Percentiles rank a stretch among this genome's conserved stretches.
Conservation (phyloP, 2,888 invertebrate species). For the Agapostemon virescens region DNA sequence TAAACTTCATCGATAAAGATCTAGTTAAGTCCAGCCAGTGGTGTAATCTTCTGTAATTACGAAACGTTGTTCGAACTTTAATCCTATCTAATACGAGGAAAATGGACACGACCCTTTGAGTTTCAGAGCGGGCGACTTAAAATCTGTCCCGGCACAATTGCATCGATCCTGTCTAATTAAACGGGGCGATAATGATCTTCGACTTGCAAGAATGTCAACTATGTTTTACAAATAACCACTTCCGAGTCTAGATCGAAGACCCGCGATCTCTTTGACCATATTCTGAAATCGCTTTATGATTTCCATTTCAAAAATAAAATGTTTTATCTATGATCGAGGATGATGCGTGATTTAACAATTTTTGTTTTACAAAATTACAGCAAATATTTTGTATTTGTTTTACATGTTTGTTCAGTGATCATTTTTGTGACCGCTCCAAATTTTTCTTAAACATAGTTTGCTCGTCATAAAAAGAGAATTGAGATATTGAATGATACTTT, state of each 20-base stretch:
- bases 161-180: neutral
- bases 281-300: neutral
- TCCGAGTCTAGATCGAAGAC: neutral
- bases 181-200: neutral
- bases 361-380: too few species aligned
- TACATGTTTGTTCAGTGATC: too few species aligned
- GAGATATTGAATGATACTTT: too few species aligned
- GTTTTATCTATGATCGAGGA: too few species aligned
- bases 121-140: constrained; percentile 3
- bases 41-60: constrained; percentile 49
- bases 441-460: too few species aligned
- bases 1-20: constrained; percentile 45
- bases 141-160: constrained; percentile 1
- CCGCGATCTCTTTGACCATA: neutral
- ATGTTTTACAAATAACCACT: neutral
- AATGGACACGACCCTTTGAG: constrained; percentile 34
- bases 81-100: constrained; percentile 49
- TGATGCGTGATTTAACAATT: too few species aligned
- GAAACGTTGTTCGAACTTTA: constrained; percentile 49
- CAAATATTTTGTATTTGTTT: too few species aligned
- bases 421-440: too few species aligned
- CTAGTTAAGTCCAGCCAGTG: constrained; percentile 36
- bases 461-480: too few species aligned
- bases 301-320: too few species aligned
- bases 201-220: neutral